A percentile compares a stretch with the other conserved stretches of the same genome.
Evolutionary conservation across 2,113 vertebrate species (phyloP).

Genomic region (Semicossyphus pulcher): DNA sequence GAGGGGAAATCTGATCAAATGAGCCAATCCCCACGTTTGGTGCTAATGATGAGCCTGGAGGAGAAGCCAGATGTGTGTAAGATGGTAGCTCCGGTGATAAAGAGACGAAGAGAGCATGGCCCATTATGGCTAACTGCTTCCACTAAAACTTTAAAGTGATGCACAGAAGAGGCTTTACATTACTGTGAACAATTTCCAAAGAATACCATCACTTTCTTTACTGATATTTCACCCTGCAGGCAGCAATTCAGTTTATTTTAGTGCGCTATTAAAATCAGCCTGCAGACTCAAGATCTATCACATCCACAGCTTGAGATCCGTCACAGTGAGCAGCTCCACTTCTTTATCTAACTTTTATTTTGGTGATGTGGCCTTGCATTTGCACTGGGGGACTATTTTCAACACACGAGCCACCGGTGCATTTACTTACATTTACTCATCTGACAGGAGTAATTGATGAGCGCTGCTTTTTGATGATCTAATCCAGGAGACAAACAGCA

Average conservation of each 20-base stretch:
- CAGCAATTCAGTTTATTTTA: constrained; percentile 34
- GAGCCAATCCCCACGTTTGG: constrained; percentile 55
- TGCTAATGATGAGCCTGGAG: constrained; percentile 71
- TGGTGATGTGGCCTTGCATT: neutral
- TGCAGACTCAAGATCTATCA: constrained; percentile 28
- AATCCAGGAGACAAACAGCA: constrained; percentile 29
- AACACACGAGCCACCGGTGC: neutral
- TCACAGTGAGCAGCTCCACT: constrained; percentile 1
- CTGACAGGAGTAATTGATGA: constrained; percentile 18
- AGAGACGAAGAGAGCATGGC: constrained; percentile 57
- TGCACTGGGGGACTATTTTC: neutral
- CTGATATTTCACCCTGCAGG: constrained; percentile 37
- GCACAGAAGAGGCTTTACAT: constrained; percentile 41
- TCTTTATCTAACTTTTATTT: constrained; percentile 6
- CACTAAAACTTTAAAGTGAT: constrained; percentile 64
- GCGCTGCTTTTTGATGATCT: neutral
- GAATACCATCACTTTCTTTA: constrained; percentile 33
- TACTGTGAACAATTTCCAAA: constrained; percentile 47
- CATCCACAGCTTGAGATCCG: constrained; percentile 17
- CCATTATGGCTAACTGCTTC: constrained; percentile 63
- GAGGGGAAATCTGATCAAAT: constrained; percentile 68
- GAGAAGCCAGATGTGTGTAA: constrained; percentile 67
- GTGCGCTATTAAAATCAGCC: constrained; percentile 32
- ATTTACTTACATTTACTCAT: constrained; percentile 18
- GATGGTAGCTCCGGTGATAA: constrained; percentile 46